phyloP scores from a whole-genome alignment of 2,888 invertebrate genomes.

The Limnephilus marmoratus region DNA sequence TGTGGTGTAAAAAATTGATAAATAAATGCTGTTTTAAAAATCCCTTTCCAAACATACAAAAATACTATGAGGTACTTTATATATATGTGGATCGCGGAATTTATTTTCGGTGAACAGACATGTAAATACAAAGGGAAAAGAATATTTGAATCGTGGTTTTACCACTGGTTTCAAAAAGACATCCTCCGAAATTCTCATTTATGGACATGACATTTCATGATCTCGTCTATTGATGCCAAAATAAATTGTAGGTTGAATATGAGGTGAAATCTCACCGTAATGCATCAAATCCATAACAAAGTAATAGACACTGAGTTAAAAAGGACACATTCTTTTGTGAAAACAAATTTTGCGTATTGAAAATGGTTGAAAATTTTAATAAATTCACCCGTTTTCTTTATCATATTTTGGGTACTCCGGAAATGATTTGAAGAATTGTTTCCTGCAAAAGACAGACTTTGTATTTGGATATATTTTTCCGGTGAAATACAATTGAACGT shows the following conservation, averaged over 20 bases:
- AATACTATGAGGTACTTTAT: not conserved
- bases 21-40: not conserved
- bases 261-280: not conserved
- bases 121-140: not conserved
- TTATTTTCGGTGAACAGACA: not conserved
- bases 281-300: not conserved
- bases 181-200: not conserved
- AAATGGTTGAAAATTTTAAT: not conserved
- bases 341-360: not conserved
- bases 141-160: not conserved
- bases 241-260: constrained; percentile 13
- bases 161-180: not conserved
- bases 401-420: not conserved
- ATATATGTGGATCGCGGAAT: no score
- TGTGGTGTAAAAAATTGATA: no score
- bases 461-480: constrained; percentile 9
- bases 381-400: not conserved
- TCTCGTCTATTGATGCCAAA: constrained; percentile 22
- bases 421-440: constrained; percentile 19
- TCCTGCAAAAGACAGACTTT: constrained; percentile 27
- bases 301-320: not conserved
- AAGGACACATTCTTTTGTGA: not conserved
- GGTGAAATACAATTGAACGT: not conserved
- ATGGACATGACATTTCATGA: constrained; percentile 12
- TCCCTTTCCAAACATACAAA: not conserved